Evolutionary conservation across 2,797 vertebrate species (phyloP).

Genomic region (Notolepis coatsorum): DNA sequence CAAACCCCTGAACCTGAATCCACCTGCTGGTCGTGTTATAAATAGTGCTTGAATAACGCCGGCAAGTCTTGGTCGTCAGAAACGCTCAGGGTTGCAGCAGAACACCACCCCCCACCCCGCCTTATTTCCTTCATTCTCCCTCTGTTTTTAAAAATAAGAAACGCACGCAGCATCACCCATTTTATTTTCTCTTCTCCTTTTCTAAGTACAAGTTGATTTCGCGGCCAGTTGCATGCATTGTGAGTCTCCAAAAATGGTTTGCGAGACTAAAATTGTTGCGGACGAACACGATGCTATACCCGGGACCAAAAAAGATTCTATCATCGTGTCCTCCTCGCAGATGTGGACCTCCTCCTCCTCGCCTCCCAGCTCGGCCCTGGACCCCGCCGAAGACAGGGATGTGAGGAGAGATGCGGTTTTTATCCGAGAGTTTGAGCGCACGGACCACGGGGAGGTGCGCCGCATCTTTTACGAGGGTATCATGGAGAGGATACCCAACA

Average conservation of each 20-base stretch:
- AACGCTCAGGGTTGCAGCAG: conserved; percentile 85
- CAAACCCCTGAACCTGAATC: conserved; percentile 83
- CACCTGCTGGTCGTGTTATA: conserved; percentile 86
- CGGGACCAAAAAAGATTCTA: conserved; percentile 89
- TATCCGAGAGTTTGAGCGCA: conserved; percentile 92
- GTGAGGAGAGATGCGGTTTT: conserved; percentile 81
- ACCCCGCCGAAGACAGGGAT: conserved; percentile 74
- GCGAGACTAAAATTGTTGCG: conserved; percentile 97
- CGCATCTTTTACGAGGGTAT: conserved; percentile 97
- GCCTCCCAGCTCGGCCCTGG: conserved; percentile 62
- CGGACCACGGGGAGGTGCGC: conserved; percentile 89
- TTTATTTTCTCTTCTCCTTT: conserved; percentile 31
- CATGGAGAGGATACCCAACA: conserved; percentile 95
- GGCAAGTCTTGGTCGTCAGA: conserved; percentile 85
- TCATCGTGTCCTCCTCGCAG: conserved; percentile 82
- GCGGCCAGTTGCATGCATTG: conserved; percentile 93
- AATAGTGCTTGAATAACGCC: conserved; percentile 87
- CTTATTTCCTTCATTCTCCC: conserved; percentile 71
- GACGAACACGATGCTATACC: conserved; percentile 93
- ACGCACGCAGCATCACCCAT: conserved; percentile 61
- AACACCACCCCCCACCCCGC: conserved; percentile 70
- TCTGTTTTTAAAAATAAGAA: conserved; percentile 71
- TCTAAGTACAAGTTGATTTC: conserved; percentile 63
- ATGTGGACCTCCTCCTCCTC: conserved; percentile 88
- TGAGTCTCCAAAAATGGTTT: conserved; percentile 97